phyloP scores from a whole-genome alignment of 2,113 vertebrate genomes.

The Pteronura brasiliensis region DNA sequence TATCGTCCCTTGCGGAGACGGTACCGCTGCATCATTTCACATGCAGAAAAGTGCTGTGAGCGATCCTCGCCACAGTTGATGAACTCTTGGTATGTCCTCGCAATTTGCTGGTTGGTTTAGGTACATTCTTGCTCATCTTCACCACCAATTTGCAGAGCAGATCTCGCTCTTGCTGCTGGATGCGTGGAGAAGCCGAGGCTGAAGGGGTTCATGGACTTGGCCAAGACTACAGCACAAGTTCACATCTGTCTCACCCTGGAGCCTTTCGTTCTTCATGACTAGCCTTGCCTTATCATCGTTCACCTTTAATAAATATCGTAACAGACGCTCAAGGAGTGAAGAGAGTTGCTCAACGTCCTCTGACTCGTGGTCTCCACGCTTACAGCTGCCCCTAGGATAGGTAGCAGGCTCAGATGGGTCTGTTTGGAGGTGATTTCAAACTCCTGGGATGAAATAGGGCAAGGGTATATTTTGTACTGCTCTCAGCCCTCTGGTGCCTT shows the following conservation, averaged over 20 bases:
- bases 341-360: not conserved
- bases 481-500: not conserved
- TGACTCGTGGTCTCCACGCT: not conserved
- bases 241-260: not conserved
- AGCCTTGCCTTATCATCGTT: not conserved
- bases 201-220: not conserved
- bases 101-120: not conserved
- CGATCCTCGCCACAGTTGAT: not conserved
- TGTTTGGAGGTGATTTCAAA: not conserved
- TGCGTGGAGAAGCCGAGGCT: not conserved
- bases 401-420: not conserved
- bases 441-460: not conserved
- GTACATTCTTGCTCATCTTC: not conserved
- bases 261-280: not conserved
- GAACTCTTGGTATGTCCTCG: not conserved
- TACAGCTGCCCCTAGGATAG: not conserved
- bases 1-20: not conserved
- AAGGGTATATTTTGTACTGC: not conserved
- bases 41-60: not conserved
- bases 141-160: not conserved
- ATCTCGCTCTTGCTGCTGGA: not conserved
- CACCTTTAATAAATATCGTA: not conserved
- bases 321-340: not conserved
- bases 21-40: not conserved
- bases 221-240: not conserved